Percentiles rank a stretch among this genome's conserved stretches.
phyloP scores from a whole-genome alignment of 2,113 vertebrate species.

The human (Homo sapiens) region GRCh38 chrX:41204001-41204500 shows the following conservation, averaged over 20 bases:
- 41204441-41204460: not conserved
- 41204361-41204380: not conserved
- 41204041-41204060: not conserved
- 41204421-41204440: not conserved
- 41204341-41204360: not conserved
- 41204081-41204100: not conserved
- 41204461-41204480: not conserved
- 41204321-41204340: not conserved
- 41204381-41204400: not conserved
- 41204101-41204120: not conserved
- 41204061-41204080: not conserved
- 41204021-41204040: not conserved
- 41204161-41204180: not conserved
- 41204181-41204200: not conserved
- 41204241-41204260: not conserved
- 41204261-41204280: not conserved
- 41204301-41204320: not conserved
- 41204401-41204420: not conserved
- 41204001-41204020: conserved; percentile 11
- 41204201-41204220: not conserved
- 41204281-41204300: not conserved
- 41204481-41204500: not conserved
- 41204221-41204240: not conserved
- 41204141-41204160: not conserved
- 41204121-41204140: not conserved